A percentile compares a stretch with the other conserved stretches of the same genome.
These are phyloP conservation scores for Romanogobio albipinnatus DNA, from an alignment of 2,113 vertebrate species.

Conservation along the genomic window DNA sequence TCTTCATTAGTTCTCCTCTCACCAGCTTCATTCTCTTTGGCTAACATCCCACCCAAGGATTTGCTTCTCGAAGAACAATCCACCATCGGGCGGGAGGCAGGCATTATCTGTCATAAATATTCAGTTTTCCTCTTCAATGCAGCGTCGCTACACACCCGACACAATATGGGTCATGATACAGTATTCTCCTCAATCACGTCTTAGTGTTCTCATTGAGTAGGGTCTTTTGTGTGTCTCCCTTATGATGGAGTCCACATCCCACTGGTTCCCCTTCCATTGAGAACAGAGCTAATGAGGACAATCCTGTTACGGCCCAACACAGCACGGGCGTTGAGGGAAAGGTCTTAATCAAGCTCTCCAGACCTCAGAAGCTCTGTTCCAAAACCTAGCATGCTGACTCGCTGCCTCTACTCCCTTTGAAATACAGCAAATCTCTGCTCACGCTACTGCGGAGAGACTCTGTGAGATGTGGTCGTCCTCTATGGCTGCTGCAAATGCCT, in stretches of 20 bases:
- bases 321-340: constrained; percentile 8
- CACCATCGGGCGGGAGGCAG: constrained; percentile 62
- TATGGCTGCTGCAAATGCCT: background rate
- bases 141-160: constrained; percentile 66
- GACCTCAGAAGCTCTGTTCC: constrained; percentile 20
- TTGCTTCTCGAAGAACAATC: constrained; percentile 71
- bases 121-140: constrained; percentile 54
- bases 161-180: constrained; percentile 76
- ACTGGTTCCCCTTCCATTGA: constrained; percentile 70
- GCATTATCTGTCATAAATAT: constrained; percentile 81
- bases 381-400: background rate
- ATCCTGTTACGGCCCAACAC: constrained; percentile 75
- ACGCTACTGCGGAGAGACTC: background rate
- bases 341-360: constrained; percentile 44
- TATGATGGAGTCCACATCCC: constrained; percentile 53
- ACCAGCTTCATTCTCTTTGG: constrained; percentile 77
- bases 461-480: background rate
- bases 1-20: constrained; percentile 54
- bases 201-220: constrained; percentile 43
- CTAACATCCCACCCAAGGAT: constrained; percentile 79
- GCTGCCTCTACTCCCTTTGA: background rate
- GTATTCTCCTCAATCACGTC: constrained; percentile 60
- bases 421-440: background rate
- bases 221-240: constrained; percentile 49
- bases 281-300: constrained; percentile 74